Percentiles rank a stretch among this genome's conserved stretches.
Evolutionary conservation across 2,888 invertebrate genomes (phyloP).

Genomic region (Pterostichus niger): DNA sequence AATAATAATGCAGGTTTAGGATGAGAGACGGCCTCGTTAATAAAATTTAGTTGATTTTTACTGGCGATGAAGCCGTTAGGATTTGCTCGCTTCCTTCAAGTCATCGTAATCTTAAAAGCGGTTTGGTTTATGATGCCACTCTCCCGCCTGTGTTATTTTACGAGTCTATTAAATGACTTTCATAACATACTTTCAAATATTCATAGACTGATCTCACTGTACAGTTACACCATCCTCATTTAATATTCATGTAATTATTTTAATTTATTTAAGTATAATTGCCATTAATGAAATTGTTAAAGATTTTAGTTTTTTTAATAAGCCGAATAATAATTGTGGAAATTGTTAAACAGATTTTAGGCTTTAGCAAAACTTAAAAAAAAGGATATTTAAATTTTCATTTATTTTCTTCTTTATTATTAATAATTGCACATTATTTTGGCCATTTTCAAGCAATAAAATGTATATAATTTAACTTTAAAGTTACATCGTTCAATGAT

Average conservation of each 20-base stretch:
- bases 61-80: conserved; percentile 60
- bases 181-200: conserved; percentile 66
- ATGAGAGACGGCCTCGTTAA: conserved; percentile 39
- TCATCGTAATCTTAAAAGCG: conserved; percentile 62
- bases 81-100: conserved; percentile 49
- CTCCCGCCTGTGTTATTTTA: conserved; percentile 58
- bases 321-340: no score
- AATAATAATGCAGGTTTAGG: conserved; percentile 31
- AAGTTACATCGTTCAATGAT: no score
- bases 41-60: conserved; percentile 63
- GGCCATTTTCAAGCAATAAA: no score
- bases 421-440: no score
- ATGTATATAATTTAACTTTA: no score
- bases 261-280: neutral
- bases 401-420: no score
- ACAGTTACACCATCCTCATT: neutral
- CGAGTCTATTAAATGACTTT: conserved; percentile 62
- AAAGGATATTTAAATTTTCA: no score
- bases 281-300: no score
- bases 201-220: conserved; percentile 49
- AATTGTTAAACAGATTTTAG: no score
- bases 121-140: conserved; percentile 63
- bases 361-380: no score
- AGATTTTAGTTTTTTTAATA: no score
- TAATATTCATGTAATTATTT: neutral